Conservation (phyloP, 2,797 vertebrate genomes). For the Gallinago nigripennis region DNA sequence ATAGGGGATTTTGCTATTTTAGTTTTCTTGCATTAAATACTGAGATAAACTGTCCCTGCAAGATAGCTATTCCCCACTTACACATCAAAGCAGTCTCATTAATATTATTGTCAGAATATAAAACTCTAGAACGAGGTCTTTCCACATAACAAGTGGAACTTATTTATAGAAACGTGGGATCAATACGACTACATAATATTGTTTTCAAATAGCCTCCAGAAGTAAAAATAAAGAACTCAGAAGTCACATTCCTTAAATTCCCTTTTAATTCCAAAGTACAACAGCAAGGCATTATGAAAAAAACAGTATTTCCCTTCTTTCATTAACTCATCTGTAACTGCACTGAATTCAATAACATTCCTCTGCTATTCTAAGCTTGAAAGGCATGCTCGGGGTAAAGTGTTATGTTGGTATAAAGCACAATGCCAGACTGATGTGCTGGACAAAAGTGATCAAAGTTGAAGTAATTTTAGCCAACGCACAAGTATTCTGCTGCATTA, state of each 20-base stretch:
- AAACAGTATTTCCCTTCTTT: constrained; percentile 98
- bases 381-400: constrained; percentile 82
- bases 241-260: constrained; percentile 88
- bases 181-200: constrained; percentile 14
- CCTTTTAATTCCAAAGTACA: constrained; percentile 88
- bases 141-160: not conserved
- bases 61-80: not conserved
- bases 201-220: constrained; percentile 54
- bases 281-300: constrained; percentile 90
- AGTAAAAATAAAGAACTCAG: constrained; percentile 64
- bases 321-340: constrained; percentile 91
- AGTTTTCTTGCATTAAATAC: not conserved
- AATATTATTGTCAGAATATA: not conserved
- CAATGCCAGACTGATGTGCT: constrained; percentile 96
- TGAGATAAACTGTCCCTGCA: not conserved
- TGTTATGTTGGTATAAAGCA: constrained; percentile 94
- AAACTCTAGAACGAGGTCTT: not conserved
- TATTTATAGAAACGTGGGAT: not conserved
- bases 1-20: not conserved
- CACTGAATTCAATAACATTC: constrained; percentile 93
- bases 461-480: constrained; percentile 83
- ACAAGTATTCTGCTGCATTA: constrained; percentile 88
- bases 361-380: constrained; percentile 90
- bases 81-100: not conserved
- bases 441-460: constrained; percentile 95